Evolutionary conservation across 2,113 vertebrate genomes (phyloP).

Genomic region (Pica pica): DNA sequence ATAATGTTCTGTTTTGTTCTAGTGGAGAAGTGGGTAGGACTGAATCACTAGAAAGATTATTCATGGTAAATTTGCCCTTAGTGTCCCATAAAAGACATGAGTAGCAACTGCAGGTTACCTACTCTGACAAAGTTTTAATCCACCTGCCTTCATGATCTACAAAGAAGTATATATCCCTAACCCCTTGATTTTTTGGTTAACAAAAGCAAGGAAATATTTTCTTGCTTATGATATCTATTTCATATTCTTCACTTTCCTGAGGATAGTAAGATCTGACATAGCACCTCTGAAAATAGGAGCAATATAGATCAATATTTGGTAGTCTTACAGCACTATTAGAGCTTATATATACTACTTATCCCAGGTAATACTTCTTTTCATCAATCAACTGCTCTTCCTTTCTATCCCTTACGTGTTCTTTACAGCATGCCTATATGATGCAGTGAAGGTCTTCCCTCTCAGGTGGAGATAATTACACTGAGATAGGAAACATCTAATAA

Average conservation of each 20-base stretch:
- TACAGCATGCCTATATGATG: background rate
- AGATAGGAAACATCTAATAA: background rate
- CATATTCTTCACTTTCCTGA: background rate
- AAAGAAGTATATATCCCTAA: background rate
- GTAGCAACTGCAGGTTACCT: background rate
- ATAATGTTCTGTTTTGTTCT: background rate
- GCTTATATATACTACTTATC: background rate
- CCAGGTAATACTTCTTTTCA: background rate
- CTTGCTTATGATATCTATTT: background rate
- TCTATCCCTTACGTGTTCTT: background rate
- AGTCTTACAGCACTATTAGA: background rate
- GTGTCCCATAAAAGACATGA: background rate
- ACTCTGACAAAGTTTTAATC: background rate
- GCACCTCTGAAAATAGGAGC: background rate
- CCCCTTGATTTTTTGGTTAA: background rate
- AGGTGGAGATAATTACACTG: background rate
- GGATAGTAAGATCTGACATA: background rate
- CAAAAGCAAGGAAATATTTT: background rate
- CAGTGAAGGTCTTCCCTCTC: background rate
- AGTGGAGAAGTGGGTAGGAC: background rate
- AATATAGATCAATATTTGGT: background rate
- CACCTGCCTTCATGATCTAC: background rate
- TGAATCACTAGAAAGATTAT: background rate
- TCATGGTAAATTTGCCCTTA: background rate
- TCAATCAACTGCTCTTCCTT: background rate